These are phyloP conservation scores for Eugnorisma glareosa DNA, from an alignment of 2,888 invertebrate genomes.

Conservation along the genomic window DNA sequence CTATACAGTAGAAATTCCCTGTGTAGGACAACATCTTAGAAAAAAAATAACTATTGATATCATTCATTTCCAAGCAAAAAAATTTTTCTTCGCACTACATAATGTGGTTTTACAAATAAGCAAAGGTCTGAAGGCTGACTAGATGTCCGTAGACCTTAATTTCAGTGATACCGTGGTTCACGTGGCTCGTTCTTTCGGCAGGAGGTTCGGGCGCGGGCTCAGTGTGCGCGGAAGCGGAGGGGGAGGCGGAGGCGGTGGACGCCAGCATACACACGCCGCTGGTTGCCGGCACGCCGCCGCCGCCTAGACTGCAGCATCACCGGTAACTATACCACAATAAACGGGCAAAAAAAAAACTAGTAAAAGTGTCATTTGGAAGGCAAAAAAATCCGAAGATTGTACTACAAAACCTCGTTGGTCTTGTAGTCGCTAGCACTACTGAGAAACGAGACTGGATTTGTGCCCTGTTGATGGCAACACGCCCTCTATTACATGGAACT, in stretches of 20 bases:
- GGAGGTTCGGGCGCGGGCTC: conserved; percentile 80
- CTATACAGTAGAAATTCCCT: too few relatives aligned
- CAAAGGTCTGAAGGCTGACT: neutral
- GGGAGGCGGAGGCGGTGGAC: conserved; percentile 84
- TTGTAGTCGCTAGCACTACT: neutral
- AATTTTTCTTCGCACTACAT: neutral
- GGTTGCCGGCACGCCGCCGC: conserved; percentile 82
- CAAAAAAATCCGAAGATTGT: neutral
- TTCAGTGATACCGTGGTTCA: neutral
- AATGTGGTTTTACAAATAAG: neutral
- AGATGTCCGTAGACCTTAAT: neutral
- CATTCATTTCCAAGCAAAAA: neutral
- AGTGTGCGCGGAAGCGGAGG: conserved; percentile 79
- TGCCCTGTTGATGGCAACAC: neutral
- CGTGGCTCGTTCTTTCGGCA: conserved; percentile 28
- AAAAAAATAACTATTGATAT: too few relatives aligned
- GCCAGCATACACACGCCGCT: conserved; percentile 89
- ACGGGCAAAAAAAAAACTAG: neutral
- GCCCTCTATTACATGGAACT: neutral
- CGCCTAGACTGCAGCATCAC: conserved; percentile 79
- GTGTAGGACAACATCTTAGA: too few relatives aligned
- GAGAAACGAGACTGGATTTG: neutral
- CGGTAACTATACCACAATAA: conserved; percentile 70
- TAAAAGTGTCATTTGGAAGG: neutral
- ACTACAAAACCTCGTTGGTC: neutral